A percentile compares a stretch with the other conserved stretches of the same genome.
Evolutionary conservation across 2,888 invertebrate species (phyloP).

Genomic region (Lucinisca nassula): DNA sequence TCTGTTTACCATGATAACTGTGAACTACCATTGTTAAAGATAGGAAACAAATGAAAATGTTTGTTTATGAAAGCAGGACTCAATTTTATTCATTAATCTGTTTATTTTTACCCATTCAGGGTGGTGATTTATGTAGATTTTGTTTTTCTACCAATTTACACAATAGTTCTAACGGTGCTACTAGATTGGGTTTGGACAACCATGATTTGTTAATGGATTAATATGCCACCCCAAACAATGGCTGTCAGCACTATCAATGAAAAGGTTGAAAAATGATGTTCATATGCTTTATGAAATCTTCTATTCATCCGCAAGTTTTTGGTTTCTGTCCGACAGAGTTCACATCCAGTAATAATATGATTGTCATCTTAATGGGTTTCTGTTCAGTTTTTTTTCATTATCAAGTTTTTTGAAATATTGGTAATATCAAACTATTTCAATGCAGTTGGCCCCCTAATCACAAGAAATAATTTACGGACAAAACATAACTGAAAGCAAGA

Average conservation of each 20-base stretch:
- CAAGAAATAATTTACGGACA: neutral
- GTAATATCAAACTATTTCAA: neutral
- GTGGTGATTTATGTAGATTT: neutral
- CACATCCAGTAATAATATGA: neutral
- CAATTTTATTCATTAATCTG: constrained; percentile 5
- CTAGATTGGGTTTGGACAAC: neutral
- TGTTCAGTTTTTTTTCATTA: neutral
- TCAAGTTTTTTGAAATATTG: neutral
- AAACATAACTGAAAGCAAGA: too few species aligned
- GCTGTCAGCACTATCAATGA: neutral
- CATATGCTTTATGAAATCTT: neutral
- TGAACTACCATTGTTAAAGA: neutral
- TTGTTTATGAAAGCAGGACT: constrained; percentile 9
- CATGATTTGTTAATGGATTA: constrained; percentile 15
- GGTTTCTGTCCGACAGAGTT: neutral
- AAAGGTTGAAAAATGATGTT: neutral
- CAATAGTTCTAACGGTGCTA: neutral
- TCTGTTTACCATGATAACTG: neutral
- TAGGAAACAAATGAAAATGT: neutral
- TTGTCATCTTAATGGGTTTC: neutral
- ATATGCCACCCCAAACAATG: neutral
- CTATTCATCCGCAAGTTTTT: constrained; percentile 3
- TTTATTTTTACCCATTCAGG: neutral
- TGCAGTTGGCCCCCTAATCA: neutral
- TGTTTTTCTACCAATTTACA: neutral